These are phyloP conservation scores for Pagetopsis macropterus DNA, from an alignment of 2,797 vertebrate species.

Conservation along the genomic window DNA sequence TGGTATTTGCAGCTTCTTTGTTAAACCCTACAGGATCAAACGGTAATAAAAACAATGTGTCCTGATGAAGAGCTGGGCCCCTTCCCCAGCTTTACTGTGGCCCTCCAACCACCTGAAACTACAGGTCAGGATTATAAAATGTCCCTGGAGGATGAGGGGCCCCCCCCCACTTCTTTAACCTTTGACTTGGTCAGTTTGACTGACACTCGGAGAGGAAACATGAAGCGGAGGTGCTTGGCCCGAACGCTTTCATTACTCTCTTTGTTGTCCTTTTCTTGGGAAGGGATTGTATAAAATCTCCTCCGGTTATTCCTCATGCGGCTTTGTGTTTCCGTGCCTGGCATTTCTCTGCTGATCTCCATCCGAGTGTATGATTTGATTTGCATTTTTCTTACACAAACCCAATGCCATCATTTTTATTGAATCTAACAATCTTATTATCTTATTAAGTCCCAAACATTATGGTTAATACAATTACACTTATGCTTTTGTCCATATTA, in stretches of 20 bases:
- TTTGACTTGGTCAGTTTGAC: constrained; percentile 82
- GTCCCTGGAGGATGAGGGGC: constrained; percentile 60
- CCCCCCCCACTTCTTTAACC: constrained; percentile 43
- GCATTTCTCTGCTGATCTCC: constrained; percentile 43
- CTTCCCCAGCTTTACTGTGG: constrained; percentile 35
- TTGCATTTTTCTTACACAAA: constrained; percentile 22
- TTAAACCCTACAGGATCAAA: constrained; percentile 57
- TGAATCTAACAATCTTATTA: constrained; percentile 30
- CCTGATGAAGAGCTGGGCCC: constrained; percentile 36
- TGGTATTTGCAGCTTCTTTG: constrained; percentile 42
- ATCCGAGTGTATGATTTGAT: not conserved
- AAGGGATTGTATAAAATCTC: constrained; percentile 46
- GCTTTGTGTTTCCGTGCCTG: constrained; percentile 56
- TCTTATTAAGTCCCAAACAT: constrained; percentile 41
- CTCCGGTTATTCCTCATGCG: constrained; percentile 52
- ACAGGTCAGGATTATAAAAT: constrained; percentile 71
- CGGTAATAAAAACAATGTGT: constrained; percentile 70
- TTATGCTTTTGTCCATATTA: constrained; percentile 54
- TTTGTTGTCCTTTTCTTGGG: constrained; percentile 68
- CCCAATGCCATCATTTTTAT: constrained; percentile 40
- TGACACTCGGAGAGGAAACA: constrained; percentile 68
- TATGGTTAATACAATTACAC: constrained; percentile 56
- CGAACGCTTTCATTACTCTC: constrained; percentile 60
- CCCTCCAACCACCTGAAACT: constrained; percentile 74
- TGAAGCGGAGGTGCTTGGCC: constrained; percentile 50